These are phyloP conservation scores for Automeris io DNA, from an alignment of 2,888 invertebrate genomes.

Conservation along the genomic window DNA sequence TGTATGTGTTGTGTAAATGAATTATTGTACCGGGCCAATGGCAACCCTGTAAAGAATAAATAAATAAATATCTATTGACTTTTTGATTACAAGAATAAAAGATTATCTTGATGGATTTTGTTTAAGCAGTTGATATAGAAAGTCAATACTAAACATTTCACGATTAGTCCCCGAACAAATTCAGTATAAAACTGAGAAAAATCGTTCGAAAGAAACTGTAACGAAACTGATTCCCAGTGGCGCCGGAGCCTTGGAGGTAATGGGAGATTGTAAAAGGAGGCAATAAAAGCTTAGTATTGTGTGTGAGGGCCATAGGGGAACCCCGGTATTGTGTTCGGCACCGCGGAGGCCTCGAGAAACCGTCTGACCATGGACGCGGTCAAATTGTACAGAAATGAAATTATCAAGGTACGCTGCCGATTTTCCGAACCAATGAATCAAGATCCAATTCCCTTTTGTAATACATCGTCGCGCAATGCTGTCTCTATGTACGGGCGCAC, in stretches of 20 bases:
- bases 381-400: conserved; percentile 78
- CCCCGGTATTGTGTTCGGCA: conserved; percentile 67
- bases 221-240: conserved; percentile 73
- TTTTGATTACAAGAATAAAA: no score
- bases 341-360: conserved; percentile 69
- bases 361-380: conserved; percentile 74
- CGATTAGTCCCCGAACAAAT: conserved; percentile 46
- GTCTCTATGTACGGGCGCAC: conserved; percentile 60
- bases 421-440: conserved; percentile 78
- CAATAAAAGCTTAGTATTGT: conserved; percentile 77
- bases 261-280: conserved; percentile 76
- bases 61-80: no score
- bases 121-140: neutral
- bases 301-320: conserved; percentile 70
- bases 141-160: neutral
- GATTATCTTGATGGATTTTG: no score
- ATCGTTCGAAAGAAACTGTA: conserved; percentile 62
- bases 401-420: conserved; percentile 78
- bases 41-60: no score
- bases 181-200: conserved; percentile 31
- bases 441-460: conserved; percentile 78
- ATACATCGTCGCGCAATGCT: conserved; percentile 73
- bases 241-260: conserved; percentile 67
- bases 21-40: no score
- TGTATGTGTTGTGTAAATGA: no score